phyloP scores from a whole-genome alignment of 2,113 vertebrate genomes.

The Rhodinocichla rosea region DNA sequence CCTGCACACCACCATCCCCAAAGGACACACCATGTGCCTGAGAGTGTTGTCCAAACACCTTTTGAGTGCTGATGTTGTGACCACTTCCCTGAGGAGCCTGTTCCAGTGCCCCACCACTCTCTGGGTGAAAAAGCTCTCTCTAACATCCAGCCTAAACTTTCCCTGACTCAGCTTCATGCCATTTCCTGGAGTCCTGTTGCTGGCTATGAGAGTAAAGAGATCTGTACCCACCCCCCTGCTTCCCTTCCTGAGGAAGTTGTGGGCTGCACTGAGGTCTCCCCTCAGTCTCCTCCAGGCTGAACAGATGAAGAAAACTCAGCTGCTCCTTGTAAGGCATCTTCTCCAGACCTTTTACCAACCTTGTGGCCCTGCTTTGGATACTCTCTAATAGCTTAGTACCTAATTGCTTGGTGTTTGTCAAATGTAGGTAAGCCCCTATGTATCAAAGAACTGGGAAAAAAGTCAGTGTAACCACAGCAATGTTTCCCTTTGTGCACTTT shows the following conservation, averaged over 20 bases:
- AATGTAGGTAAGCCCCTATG: background rate
- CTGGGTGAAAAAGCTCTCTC: background rate
- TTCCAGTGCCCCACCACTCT: background rate
- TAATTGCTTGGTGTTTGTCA: background rate
- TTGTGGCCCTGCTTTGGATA: background rate
- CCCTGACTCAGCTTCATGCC: background rate
- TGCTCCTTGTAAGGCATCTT: background rate
- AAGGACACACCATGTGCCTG: background rate
- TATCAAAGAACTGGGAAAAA: background rate
- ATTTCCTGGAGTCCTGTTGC: background rate
- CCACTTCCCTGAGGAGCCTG: background rate
- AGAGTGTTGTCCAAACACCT: background rate
- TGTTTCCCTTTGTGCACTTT: background rate
- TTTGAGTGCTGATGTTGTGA: background rate
- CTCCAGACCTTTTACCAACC: background rate
- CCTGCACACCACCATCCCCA: background rate
- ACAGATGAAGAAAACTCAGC: background rate
- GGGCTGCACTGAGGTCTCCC: background rate
- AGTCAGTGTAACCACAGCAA: background rate
- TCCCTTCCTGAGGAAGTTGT: background rate
- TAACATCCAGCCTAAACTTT: background rate
- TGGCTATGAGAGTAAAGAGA: background rate
- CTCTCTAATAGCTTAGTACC: background rate
- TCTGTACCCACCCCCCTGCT: background rate
- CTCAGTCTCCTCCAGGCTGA: background rate